Evolutionary conservation across 1,140 invertebrate species (phyloP), one percentile per base, ranked within the genome.

Genomic region (Bombyx mandarina): DNA sequence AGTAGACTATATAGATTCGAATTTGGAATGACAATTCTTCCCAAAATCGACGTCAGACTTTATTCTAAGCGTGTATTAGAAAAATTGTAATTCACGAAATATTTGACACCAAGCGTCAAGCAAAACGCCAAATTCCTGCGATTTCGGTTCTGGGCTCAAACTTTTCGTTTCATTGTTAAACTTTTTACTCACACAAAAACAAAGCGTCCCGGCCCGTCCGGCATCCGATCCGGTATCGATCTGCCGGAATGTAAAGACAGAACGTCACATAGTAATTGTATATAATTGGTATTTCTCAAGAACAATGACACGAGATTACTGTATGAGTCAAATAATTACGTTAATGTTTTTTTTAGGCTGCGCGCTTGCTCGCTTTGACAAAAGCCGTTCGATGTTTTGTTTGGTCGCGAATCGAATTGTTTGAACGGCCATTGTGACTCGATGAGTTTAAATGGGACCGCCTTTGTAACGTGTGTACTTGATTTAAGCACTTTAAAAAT

Each of bases 211-310:
- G 44, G 53, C 35, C 35, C 52, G 52, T 53, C 35, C 35, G 52
- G 52, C 52, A 43, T 53, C 18, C 77, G 77, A 82, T 75, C 66
- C 72, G 71, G 67, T 78, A 84, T 84, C 79, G 81, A 84, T 81
- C 69, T 65, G 63, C 50, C 58, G 73, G 73, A 73, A 82, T 77
- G 26, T 73, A 43, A 73, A 60, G 61, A 74, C 71, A 82, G 76
- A 82, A 76, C 82, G 78, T 80, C 77, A 84, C 82, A 86, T 80
- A 74, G 79, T 86, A 86, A 84, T 86, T 86, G 81, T 84, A 84
- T 82, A 86, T 86, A 86, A 86, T 86, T 86, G 83, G 77, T 80
- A 77, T 82, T 86, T 86, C 81, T 80, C 67, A 74, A 83, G 83
- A 86, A 86, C 83, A 86, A 86, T 86, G 83, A 86, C 71, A 63